Evolutionary conservation across 2,113 vertebrate species (phyloP).

Genomic region (Columba janthina): DNA sequence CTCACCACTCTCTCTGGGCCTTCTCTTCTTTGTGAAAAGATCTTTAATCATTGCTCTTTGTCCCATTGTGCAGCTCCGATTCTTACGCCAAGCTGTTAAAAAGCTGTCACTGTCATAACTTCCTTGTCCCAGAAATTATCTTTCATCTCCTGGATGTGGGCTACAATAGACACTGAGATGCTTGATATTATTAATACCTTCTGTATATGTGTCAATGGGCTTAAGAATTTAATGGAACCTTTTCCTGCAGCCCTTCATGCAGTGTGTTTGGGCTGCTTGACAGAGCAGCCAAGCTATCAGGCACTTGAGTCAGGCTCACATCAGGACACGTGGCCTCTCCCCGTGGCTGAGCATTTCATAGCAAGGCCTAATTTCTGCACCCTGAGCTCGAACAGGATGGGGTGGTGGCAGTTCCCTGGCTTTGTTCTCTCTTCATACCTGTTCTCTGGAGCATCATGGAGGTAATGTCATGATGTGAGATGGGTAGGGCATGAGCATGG

Average conservation of each 20-base stretch:
- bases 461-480: background rate
- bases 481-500: background rate
- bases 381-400: fast-evolving
- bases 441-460: background rate
- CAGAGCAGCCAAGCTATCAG: background rate
- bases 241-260: background rate
- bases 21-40: constrained; percentile 4
- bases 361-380: background rate
- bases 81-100: constrained; percentile 36
- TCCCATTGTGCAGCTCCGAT: constrained; percentile 14
- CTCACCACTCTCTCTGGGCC: background rate
- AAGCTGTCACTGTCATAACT: constrained; percentile 51
- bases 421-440: background rate
- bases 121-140: constrained; percentile 66
- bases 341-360: fast-evolving
- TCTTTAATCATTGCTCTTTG: constrained; percentile 52
- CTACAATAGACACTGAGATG: constrained; percentile 40
- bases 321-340: background rate
- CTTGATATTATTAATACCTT: constrained; percentile 51
- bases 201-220: constrained; percentile 46
- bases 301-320: background rate
- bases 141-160: constrained; percentile 52
- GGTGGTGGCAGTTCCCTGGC: no score
- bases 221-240: constrained; percentile 37
- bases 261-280: background rate